Conservation (phyloP, 1,140 invertebrate genomes). For the Ditylenchus dipsaci region DNA sequence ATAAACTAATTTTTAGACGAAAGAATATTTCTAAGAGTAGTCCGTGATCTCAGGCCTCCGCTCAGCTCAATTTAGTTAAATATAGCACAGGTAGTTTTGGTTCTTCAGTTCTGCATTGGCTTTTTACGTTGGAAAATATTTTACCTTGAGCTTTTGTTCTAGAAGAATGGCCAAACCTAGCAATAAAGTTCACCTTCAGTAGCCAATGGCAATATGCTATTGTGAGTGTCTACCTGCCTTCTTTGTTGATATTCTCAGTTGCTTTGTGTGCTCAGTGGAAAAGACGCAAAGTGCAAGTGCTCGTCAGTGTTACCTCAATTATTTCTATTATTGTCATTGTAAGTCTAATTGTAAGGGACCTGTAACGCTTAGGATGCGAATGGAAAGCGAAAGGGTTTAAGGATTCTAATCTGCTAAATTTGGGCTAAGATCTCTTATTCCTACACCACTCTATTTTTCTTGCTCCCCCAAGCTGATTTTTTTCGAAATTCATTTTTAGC, state of each 20-base stretch:
- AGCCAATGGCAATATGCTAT: constrained; percentile 31
- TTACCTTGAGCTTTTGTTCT: too few relatives aligned
- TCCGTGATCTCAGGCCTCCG: constrained; percentile 32
- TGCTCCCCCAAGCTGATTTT: too few relatives aligned
- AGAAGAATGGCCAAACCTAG: constrained; percentile 42
- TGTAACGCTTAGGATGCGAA: too few relatives aligned
- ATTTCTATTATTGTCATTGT: constrained; percentile 14
- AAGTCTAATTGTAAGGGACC: not conserved
- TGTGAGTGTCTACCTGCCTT: constrained; percentile 33
- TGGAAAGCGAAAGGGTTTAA: too few relatives aligned
- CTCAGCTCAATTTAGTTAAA: constrained; percentile 17
- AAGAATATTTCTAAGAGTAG: constrained; percentile 30
- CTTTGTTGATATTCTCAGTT: constrained; percentile 32
- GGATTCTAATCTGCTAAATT: too few relatives aligned
- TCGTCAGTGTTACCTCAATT: constrained; percentile 29
- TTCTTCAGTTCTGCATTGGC: not conserved
- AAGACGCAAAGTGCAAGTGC: constrained; percentile 39
- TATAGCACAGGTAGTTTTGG: constrained; percentile 11
- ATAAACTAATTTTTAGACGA: constrained; percentile 29
- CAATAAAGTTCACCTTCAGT: constrained; percentile 24
- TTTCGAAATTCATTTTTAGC: too few relatives aligned
- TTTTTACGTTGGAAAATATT: too few relatives aligned
- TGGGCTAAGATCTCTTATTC: too few relatives aligned
- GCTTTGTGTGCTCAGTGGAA: constrained; percentile 49
- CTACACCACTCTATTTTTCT: too few relatives aligned